Conservation (phyloP, 2,113 vertebrate species). For the Oncorhynchus clarkii region DNA sequence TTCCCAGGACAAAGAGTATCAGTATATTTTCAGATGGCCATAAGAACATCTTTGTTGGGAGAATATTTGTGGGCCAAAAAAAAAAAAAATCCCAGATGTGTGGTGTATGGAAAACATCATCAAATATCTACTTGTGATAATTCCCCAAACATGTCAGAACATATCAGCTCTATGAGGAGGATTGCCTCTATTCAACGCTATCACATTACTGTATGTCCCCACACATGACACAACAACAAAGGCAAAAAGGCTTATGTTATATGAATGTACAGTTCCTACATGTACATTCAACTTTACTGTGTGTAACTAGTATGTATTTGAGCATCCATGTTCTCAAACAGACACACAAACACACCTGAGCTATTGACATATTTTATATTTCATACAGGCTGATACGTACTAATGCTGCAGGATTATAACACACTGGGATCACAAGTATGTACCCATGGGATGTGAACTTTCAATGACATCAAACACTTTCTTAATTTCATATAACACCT, state of each 20-base stretch:
- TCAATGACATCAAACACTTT: too few relatives aligned
- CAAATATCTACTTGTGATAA: background rate
- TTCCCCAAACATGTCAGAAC: background rate
- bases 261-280: background rate
- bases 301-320: background rate
- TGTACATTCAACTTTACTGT: background rate
- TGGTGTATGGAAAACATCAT: background rate
- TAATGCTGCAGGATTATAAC: too few relatives aligned
- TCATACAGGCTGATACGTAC: too few relatives aligned
- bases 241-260: too few relatives aligned
- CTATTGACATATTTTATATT: too few relatives aligned
- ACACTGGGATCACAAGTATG: too few relatives aligned
- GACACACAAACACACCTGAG: too few relatives aligned
- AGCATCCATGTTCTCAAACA: background rate
- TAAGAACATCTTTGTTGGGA: too few relatives aligned
- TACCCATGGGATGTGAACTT: too few relatives aligned
- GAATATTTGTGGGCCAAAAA: too few relatives aligned
- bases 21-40: background rate
- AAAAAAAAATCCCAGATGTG: background rate
- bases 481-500: too few relatives aligned
- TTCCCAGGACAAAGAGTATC: background rate
- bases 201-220: background rate
- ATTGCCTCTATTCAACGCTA: background rate
- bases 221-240: too few relatives aligned
- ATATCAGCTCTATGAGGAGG: conserved; percentile 16